Base-by-base conservation (phyloP, 2,113 vertebrate genomes). In the Dunckerocampus dactyliophorus region DNA sequence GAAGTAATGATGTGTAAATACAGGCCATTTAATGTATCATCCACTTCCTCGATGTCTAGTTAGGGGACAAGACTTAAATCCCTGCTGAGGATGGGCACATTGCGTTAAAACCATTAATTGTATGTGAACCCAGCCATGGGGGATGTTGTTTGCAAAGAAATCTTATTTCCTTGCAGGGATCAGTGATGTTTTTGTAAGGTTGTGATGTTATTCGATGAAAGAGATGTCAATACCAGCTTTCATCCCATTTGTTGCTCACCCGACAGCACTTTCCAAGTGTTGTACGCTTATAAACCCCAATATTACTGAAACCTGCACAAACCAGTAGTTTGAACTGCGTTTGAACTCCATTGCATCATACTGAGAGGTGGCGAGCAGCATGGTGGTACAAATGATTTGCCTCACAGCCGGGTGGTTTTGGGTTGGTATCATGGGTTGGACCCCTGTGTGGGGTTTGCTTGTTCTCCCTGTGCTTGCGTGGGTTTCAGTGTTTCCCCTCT, bases 21-120 rank as follows among this genome's bases (percentile, higher is more conserved):
- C 71, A 69, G 64, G 47, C 65, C 75, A 80, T 82, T 85, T 76
- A 80, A 55, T 72, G 53, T 69, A 80, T 59, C 55, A 74, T 74
- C 63, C 51, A 59, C 64, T 84, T 84, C 62, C 72, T 80, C 59
- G 75, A 73, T 71, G 74, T 82, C 72, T 71, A 79, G 78, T 87
- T 84, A 75, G 59, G 65, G 61, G 63, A 28, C 67, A 73, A 70
- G 68, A 69, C 76, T 78, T 69, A 71, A 76, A 65, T 79, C 75
- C 73, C 82, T 0, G 48, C 64, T 54, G 77, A 85, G 72, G 62
- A 48, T 65, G 65, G 68, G 76, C 81, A 75, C 75, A 77, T 60
- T 67, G 54, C 28, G 17, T 55, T 47, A 51, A 63, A 72, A 77
- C 53, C 62, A 65, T 13, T 78, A 71, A 80, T 84, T 76, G 80